A percentile compares a stretch with the other conserved stretches of the same genome.
These are phyloP conservation scores for Anoplius nigerrimus DNA, from an alignment of 2,888 invertebrate genomes.

Conservation along the genomic window DNA sequence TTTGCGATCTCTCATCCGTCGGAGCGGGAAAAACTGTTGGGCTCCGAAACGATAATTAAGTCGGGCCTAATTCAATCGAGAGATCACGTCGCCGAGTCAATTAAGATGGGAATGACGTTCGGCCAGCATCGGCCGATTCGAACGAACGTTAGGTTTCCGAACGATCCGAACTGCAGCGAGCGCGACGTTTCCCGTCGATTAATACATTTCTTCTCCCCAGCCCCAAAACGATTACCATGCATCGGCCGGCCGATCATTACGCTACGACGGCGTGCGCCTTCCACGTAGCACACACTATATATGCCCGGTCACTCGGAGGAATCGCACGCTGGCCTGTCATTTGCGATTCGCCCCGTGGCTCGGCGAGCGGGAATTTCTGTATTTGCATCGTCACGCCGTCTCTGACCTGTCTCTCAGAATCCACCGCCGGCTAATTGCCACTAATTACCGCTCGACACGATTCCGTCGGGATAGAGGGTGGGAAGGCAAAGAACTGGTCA, in stretches of 20 bases:
- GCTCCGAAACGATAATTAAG: too few species aligned
- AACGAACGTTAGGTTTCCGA: too few species aligned
- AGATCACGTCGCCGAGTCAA: too few species aligned
- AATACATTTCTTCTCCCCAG: too few species aligned
- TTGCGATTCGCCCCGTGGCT: slow-evolving; percentile 43
- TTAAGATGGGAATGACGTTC: too few species aligned
- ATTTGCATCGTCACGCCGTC: slow-evolving; percentile 38
- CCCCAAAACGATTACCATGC: not conserved
- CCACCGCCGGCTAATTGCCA: slow-evolving; percentile 43
- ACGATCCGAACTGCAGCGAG: too few species aligned
- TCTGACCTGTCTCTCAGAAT: slow-evolving; percentile 20
- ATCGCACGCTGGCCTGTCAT: slow-evolving; percentile 32
- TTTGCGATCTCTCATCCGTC: too few species aligned
- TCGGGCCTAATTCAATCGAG: too few species aligned
- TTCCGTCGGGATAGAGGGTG: slow-evolving; percentile 15
- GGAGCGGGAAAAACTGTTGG: too few species aligned
- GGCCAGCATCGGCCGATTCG: too few species aligned
- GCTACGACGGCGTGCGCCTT: not conserved
- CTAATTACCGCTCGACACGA: slow-evolving; percentile 43
- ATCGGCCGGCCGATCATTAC: not conserved
- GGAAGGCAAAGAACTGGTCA: too few species aligned
- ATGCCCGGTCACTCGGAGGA: not conserved
- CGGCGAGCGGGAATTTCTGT: slow-evolving; percentile 27
- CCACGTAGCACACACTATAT: not conserved
- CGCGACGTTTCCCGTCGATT: too few species aligned